Conservation (phyloP, 2,797 vertebrate species). For the Potorous gilbertii region DNA sequence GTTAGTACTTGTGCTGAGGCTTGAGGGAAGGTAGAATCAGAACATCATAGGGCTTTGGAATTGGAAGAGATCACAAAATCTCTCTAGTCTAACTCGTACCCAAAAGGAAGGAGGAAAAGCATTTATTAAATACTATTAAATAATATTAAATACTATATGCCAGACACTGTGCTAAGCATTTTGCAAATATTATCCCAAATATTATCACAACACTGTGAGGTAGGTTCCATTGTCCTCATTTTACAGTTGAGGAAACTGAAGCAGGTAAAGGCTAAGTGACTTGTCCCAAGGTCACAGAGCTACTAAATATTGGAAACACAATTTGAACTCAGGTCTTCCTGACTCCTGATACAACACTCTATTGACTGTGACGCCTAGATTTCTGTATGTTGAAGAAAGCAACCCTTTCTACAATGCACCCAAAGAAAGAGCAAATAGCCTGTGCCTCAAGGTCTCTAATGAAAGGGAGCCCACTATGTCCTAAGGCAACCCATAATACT, state of each 20-base stretch:
- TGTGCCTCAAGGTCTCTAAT: neutral
- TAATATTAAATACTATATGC: too few species aligned
- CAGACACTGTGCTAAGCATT: neutral
- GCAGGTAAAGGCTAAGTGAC: neutral
- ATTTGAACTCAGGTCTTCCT: neutral
- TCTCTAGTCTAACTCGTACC: neutral
- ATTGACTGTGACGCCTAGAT: neutral
- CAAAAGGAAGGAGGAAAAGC: neutral
- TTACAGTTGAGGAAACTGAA: neutral
- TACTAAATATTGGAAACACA: neutral
- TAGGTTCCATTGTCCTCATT: neutral
- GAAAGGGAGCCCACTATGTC: neutral
- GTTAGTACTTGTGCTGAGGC: neutral
- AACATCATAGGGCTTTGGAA: neutral
- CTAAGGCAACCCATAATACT: neutral
- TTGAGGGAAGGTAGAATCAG: neutral
- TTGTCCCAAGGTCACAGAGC: neutral
- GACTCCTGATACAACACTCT: neutral
- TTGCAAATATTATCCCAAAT: neutral
- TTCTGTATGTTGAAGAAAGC: neutral
- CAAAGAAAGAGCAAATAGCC: neutral
- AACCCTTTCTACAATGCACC: neutral
- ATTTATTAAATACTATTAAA: neutral
- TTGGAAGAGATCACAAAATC: neutral
- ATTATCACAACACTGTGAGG: neutral